Evolutionary conservation across 2,113 vertebrate genomes (phyloP), one percentile per base, ranked within the genome.

Genomic region (Odontophorus gujanensis): DNA sequence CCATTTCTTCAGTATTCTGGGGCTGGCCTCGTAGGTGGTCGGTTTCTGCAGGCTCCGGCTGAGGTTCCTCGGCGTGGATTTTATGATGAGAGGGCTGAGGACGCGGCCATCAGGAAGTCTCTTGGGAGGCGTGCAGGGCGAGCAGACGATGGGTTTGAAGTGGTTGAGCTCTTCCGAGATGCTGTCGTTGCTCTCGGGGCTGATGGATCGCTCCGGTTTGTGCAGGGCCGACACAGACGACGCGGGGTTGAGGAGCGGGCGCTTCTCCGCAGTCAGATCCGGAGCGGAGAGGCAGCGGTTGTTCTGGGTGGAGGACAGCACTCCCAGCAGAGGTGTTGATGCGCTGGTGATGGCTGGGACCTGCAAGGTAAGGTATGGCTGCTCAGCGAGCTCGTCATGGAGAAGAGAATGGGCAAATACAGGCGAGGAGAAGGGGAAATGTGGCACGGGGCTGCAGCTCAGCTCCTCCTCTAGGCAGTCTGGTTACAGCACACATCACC

Each of bases 141-240:
- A 99, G 90, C 99, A 99, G 59, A 99, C 99, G 4, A 99, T 99
- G 26, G 99, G 99, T 67, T 99, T 99, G 93, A 99, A 99, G 97
- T 99, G 99, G 92, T 99, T 99, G 66, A 99, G 98, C 78, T 99
- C 99, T 87, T 99, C 99, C 0, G 99, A 99, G 96, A 99, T 99
- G 98, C 99, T 99, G 97, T 99, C 99, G 4, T 99, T 99, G 97
- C 99, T 99, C 89, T 99, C 99, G 0, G 99, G 99, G 94, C 99
- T 99, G 96, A 99, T 97, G 57, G 99, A 99, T 20, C 99, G 97
- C 95, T 99, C 99, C 0, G 98, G 97, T 22, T 98, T 96, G 36
- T 97, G 96, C 25, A 97, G 93, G 11, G 96, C 96, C 0, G 97
- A 94, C 9, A 98, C 93, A 16, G 97, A 96, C 0, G 96, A 95